Conservation (phyloP, 2,113 vertebrate species). For the Camelus bactrianus region DNA sequence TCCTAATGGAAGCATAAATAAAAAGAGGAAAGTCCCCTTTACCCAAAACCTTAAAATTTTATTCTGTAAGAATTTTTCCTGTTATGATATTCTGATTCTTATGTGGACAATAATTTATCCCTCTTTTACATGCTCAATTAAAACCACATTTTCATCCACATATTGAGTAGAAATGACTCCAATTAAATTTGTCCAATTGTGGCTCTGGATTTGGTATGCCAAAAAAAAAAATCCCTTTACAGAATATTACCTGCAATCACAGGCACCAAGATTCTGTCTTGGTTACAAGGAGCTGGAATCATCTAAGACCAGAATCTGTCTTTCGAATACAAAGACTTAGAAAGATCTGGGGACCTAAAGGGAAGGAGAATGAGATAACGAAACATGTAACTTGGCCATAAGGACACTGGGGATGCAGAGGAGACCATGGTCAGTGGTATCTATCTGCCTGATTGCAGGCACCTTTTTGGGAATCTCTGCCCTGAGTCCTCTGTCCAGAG, state of each 20-base stretch:
- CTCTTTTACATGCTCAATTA: background rate
- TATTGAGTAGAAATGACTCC: conserved; percentile 19
- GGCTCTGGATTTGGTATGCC: conserved; percentile 23
- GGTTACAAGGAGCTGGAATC: conserved; percentile 25
- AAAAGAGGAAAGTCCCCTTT: conserved; percentile 36
- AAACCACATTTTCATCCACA: conserved; percentile 31
- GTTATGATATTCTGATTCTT: conserved; percentile 26
- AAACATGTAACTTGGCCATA: conserved; percentile 23
- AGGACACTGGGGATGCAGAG: background rate
- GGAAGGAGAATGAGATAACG: conserved; percentile 41
- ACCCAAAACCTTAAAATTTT: conserved; percentile 54
- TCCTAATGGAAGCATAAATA: background rate
- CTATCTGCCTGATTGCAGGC: background rate
- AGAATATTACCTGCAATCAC: conserved; percentile 55
- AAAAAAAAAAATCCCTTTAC: conserved; percentile 3
- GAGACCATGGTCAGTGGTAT: background rate
- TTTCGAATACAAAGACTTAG: conserved; percentile 59
- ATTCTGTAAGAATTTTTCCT: conserved; percentile 25
- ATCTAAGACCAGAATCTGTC: conserved; percentile 59
- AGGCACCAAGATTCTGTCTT: conserved; percentile 49
- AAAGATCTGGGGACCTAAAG: conserved; percentile 49
- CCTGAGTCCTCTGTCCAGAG: background rate
- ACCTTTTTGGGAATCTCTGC: background rate
- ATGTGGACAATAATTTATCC: background rate
- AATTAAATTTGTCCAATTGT: conserved; percentile 32